These are phyloP conservation scores for Micrasema minimum DNA, from an alignment of 1,140 invertebrate genomes.

Conservation along the genomic window DNA sequence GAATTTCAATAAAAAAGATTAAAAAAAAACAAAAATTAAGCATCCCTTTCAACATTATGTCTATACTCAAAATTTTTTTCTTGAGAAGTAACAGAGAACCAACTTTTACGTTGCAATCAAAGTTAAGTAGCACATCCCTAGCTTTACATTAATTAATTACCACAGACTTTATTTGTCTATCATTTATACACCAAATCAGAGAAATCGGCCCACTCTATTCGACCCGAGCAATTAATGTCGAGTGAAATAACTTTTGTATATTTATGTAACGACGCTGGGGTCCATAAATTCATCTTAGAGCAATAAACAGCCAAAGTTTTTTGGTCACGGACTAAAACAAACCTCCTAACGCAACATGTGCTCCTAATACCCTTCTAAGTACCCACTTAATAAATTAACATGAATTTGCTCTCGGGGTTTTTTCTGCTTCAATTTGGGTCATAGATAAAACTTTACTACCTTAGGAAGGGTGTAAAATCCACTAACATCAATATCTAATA, in stretches of 20 bases:
- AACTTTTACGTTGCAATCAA: too few relatives aligned
- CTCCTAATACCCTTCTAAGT: slow-evolving; percentile 26
- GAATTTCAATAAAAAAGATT: too few relatives aligned
- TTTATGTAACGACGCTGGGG: slow-evolving; percentile 24
- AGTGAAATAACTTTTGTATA: slow-evolving; percentile 46
- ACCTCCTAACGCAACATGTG: slow-evolving; percentile 30
- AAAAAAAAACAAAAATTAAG: too few relatives aligned
- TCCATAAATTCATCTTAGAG: slow-evolving; percentile 47
- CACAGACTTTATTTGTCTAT: slow-evolving; percentile 6
- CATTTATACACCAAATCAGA: background rate
- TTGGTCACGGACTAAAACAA: slow-evolving; percentile 41
- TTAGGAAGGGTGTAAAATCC: too few relatives aligned
- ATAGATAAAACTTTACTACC: too few relatives aligned
- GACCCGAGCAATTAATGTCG: slow-evolving; percentile 38
- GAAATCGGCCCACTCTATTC: slow-evolving; percentile 21
- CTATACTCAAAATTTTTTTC: too few relatives aligned
- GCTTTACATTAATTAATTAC: too few relatives aligned
- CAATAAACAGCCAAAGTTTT: slow-evolving; percentile 46
- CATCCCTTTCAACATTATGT: too few relatives aligned
- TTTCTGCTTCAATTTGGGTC: too few relatives aligned
- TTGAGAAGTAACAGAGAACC: too few relatives aligned
- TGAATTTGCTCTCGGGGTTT: background rate
- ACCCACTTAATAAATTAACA: slow-evolving; percentile 29
- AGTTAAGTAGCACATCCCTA: too few relatives aligned
- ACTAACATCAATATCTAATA: too few relatives aligned